phyloP scores from a whole-genome alignment of 2,888 invertebrate species.

The Philereme transversata region DNA sequence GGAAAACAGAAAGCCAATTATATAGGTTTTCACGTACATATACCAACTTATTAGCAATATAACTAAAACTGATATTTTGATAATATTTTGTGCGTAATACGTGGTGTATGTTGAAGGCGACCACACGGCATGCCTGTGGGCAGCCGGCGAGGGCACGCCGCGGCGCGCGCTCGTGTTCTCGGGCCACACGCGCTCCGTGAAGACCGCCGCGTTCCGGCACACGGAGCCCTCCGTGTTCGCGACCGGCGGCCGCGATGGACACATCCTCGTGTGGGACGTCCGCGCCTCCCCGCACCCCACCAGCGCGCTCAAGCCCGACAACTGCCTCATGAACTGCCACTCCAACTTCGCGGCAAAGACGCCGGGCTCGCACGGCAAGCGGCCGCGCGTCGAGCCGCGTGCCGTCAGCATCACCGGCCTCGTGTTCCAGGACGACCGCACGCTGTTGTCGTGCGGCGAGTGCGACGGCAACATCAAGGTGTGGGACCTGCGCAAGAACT shows the following conservation, averaged over 20 bases:
- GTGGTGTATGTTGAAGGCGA: conserved; percentile 82
- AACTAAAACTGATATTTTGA: too few species aligned
- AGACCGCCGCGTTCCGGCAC: conserved; percentile 90
- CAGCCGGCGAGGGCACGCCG: conserved; percentile 83
- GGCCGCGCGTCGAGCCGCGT: conserved; percentile 77
- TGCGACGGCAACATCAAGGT: conserved; percentile 94
- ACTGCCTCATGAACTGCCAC: conserved; percentile 88
- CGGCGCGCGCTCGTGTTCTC: conserved; percentile 84
- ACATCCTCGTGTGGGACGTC: conserved; percentile 93
- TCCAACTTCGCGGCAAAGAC: conserved; percentile 73
- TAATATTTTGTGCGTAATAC: too few species aligned
- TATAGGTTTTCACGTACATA: too few species aligned
- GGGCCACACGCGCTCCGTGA: conserved; percentile 92
- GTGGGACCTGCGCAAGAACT: conserved; percentile 94
- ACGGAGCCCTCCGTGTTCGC: conserved; percentile 90
- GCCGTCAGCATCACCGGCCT: conserved; percentile 92
- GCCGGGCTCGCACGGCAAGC: conserved; percentile 79
- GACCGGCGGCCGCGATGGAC: conserved; percentile 94
- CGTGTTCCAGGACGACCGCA: conserved; percentile 91
- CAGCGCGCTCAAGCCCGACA: conserved; percentile 86
- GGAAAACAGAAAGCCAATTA: too few species aligned
- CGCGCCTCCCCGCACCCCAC: conserved; percentile 63
- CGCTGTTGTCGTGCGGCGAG: conserved; percentile 93
- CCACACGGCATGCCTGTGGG: conserved; percentile 92
- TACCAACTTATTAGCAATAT: too few species aligned